phyloP scores from a whole-genome alignment of 2,888 invertebrate species.

The Cerceris ruficornis region DNA sequence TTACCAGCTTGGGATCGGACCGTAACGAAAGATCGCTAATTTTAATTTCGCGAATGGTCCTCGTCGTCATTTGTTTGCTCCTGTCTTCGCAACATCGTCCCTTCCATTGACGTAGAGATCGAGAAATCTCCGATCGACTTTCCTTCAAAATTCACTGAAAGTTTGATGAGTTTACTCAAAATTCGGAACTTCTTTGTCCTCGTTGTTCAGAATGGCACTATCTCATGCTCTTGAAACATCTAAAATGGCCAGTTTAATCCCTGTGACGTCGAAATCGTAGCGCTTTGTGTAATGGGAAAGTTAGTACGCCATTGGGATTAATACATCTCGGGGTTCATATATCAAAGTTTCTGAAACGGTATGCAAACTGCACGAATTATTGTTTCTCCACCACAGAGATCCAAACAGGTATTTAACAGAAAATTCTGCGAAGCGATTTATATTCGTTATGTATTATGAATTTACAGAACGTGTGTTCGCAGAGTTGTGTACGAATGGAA shows the following conservation, averaged over 20 bases:
- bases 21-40: conserved; percentile 14
- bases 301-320: not conserved
- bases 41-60: conserved; percentile 1
- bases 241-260: no score
- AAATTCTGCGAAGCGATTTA: not conserved
- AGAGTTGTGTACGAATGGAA: no score
- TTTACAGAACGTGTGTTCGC: no score
- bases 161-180: no score
- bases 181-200: no score
- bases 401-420: not conserved
- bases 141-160: not conserved
- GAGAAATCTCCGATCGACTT: not conserved
- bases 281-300: not conserved
- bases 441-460: no score
- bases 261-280: not conserved
- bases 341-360: conserved; percentile 1
- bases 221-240: no score
- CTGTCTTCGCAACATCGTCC: conserved; percentile 12
- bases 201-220: no score
- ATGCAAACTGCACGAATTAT: not conserved
- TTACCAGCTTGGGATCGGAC: not conserved
- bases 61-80: conserved; percentile 13
- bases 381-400: not conserved
- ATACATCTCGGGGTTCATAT: conserved; percentile 4
- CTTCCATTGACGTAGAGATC: conserved; percentile 11